A percentile compares a stretch with the other conserved stretches of the same genome.
phyloP scores from a whole-genome alignment of 2,113 vertebrate genomes.

The Tetrax tetrax region DNA sequence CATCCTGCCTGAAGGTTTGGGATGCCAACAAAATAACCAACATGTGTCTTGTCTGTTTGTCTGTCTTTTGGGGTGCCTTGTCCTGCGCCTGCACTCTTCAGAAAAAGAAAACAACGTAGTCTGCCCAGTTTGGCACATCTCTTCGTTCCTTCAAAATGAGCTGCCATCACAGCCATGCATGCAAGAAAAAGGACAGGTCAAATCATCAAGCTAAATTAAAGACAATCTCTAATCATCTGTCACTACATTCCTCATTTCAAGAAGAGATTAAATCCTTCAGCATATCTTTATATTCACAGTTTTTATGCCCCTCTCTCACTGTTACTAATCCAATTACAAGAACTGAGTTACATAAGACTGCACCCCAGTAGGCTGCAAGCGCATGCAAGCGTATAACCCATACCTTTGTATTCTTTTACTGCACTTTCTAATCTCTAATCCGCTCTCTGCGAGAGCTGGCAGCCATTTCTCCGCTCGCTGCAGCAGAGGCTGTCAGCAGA shows the following conservation, averaged over 20 bases:
- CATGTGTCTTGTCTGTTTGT: not conserved
- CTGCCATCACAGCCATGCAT: accelerated
- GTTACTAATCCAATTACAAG: not conserved
- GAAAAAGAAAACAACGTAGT: not conserved
- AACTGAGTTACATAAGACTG: not conserved
- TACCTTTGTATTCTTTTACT: not conserved
- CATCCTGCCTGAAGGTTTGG: not conserved
- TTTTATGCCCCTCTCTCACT: not conserved
- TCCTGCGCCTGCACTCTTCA: not conserved
- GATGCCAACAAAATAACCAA: not conserved
- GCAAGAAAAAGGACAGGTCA: not conserved
- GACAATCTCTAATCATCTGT: not conserved
- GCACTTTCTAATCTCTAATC: not conserved
- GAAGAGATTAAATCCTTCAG: not conserved
- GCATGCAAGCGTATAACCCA: accelerated
- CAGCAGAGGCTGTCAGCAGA: not conserved
- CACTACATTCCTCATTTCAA: not conserved
- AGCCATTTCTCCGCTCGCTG: not conserved
- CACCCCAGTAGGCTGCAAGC: not conserved
- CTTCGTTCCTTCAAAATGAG: not conserved
- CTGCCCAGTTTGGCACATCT: not conserved
- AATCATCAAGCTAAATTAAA: not conserved
- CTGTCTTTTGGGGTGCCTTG: not conserved
- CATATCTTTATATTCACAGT: not conserved
- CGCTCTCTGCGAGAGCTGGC: not conserved